phyloP scores from a whole-genome alignment of 2,113 vertebrate species.

The Ifrita kowaldi region DNA sequence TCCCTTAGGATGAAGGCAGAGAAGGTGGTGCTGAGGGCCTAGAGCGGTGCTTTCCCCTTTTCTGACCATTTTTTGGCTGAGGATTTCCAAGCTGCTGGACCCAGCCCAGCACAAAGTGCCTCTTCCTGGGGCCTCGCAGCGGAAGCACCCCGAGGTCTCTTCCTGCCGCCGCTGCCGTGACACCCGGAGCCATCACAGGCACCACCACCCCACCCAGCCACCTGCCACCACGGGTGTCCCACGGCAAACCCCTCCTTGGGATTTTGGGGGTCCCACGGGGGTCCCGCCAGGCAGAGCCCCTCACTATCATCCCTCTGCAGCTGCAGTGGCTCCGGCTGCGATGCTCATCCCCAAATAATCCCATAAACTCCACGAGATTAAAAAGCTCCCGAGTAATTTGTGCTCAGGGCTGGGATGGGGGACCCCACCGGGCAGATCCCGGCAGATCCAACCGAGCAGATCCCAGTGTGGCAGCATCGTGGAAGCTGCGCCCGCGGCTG shows the following conservation, averaged over 20 bases:
- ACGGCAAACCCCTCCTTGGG: accelerated
- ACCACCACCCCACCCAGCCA: neutral
- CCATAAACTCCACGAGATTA: accelerated
- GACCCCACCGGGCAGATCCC: neutral
- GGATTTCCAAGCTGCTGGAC: neutral
- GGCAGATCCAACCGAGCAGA: neutral
- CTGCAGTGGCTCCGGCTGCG: accelerated
- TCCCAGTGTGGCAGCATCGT: accelerated
- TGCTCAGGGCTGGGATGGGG: neutral
- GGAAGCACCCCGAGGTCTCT: neutral
- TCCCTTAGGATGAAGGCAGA: neutral
- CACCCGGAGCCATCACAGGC: neutral
- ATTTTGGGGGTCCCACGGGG: neutral
- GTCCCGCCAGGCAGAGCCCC: neutral
- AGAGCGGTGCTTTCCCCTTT: neutral
- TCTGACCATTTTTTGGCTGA: accelerated
- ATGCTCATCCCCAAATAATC: neutral
- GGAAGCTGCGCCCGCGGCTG: neutral
- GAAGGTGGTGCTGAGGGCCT: accelerated
- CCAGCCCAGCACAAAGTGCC: neutral
- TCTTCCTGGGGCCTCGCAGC: neutral
- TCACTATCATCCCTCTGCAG: neutral
- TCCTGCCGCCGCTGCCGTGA: neutral
- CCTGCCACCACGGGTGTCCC: neutral
- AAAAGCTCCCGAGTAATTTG: neutral